Evolutionary conservation across 2,888 invertebrate species (phyloP).

Genomic region (Yponomeuta sedellus): DNA sequence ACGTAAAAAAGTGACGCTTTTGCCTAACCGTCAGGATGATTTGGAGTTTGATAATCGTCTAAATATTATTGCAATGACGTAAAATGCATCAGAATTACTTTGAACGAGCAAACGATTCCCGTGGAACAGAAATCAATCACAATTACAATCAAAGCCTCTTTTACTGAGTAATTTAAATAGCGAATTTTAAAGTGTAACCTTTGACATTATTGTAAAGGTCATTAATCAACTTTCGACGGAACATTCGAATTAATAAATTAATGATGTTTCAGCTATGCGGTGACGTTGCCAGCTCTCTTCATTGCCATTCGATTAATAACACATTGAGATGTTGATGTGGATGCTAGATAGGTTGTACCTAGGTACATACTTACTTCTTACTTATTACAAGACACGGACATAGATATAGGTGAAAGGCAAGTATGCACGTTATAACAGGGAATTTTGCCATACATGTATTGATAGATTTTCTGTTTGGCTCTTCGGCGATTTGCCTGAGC

Average conservation of each 20-base stretch:
- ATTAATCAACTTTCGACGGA: constrained; percentile 10
- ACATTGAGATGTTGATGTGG: constrained; percentile 37
- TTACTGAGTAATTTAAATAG: background rate
- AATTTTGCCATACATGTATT: no score
- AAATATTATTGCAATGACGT: background rate
- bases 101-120: no score
- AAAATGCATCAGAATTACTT: background rate
- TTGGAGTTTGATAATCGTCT: background rate
- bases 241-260: constrained; percentile 15
- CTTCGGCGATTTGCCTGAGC: no score
- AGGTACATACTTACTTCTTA: no score
- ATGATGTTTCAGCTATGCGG: constrained; percentile 5
- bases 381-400: no score
- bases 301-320: constrained; percentile 42
- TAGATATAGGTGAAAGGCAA: no score
- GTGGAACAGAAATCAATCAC: background rate
- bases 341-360: constrained; percentile 15
- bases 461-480: no score
- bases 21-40: background rate
- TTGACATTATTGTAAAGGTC: background rate
- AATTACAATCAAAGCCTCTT: no score
- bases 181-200: background rate
- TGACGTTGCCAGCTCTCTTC: constrained; percentile 9
- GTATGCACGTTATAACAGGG: no score
- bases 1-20: constrained; percentile 29